Evolutionary conservation across 2,888 invertebrate species (phyloP).

Genomic region (Melipona bicolor): DNA sequence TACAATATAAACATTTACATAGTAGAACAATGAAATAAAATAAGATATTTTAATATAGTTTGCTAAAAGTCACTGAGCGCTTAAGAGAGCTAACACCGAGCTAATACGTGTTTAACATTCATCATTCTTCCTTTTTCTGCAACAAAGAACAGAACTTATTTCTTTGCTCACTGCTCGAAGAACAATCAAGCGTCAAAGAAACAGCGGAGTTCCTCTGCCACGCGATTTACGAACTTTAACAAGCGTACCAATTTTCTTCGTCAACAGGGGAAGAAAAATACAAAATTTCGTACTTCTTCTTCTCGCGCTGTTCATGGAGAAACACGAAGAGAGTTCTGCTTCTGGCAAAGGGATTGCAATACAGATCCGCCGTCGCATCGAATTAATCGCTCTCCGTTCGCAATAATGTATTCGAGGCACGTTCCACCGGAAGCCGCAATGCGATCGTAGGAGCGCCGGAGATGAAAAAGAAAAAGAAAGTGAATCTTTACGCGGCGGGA

Average conservation of each 20-base stretch:
- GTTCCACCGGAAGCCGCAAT: conserved; percentile 18
- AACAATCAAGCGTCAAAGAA: too few species aligned
- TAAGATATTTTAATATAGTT: too few species aligned
- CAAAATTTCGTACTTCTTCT: neutral
- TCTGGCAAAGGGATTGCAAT: neutral
- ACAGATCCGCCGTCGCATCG: neutral
- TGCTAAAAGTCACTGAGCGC: too few species aligned
- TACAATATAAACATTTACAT: too few species aligned
- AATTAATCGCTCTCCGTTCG: conserved; percentile 2
- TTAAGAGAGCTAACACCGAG: too few species aligned
- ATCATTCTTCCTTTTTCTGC: too few species aligned
- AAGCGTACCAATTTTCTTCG: neutral
- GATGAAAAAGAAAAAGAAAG: neutral
- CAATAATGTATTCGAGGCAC: conserved; percentile 12
- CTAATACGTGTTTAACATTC: neutral
- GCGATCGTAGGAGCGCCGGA: neutral
- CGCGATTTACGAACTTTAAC: neutral
- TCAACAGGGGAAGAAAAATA: neutral
- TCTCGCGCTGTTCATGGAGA: too few species aligned
- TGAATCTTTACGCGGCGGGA: conserved; percentile 12
- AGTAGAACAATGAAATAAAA: too few species aligned
- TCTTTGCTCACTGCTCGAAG: too few species aligned
- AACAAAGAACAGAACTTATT: too few species aligned
- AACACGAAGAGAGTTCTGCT: neutral
- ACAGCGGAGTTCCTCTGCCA: neutral